Evolutionary conservation across 1,140 invertebrate species (phyloP).

Genomic region (Drosophila chauvacae): DNA sequence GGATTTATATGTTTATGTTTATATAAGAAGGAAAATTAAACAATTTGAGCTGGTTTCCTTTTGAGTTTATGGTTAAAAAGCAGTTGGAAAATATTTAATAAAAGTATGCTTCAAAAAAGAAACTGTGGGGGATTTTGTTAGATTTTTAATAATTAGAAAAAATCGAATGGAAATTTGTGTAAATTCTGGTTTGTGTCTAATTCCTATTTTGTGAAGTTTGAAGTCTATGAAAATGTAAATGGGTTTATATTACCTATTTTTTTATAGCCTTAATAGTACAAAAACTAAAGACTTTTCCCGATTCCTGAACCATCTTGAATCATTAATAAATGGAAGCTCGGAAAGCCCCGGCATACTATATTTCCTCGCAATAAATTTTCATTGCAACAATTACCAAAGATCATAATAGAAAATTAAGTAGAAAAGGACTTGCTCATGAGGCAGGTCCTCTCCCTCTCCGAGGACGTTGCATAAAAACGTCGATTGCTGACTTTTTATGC

Average conservation of each 20-base stretch:
- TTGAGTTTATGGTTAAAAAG: not conserved
- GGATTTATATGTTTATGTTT: constrained; percentile 3
- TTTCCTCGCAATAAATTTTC: constrained; percentile 40
- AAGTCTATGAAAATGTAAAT: not conserved
- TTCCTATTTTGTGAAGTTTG: not conserved
- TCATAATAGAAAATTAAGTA: constrained; percentile 53
- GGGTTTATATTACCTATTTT: too few relatives aligned
- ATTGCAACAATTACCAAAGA: constrained; percentile 47
- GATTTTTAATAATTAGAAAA: not conserved
- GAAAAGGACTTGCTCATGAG: constrained; percentile 18
- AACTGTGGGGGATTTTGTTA: not conserved
- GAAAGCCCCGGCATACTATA: not conserved
- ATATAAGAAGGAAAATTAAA: constrained; percentile 11
- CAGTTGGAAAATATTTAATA: not conserved
- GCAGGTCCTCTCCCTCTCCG: not conserved
- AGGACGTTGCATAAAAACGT: constrained; percentile 66
- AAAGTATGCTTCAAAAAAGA: not conserved
- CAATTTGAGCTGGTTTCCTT: not conserved
- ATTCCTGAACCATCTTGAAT: not conserved
- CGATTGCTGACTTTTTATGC: constrained; percentile 75
- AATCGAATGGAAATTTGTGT: too few relatives aligned
- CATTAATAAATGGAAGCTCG: constrained; percentile 16
- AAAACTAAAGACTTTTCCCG: not conserved
- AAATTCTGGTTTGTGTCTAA: not conserved
- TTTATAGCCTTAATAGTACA: too few relatives aligned